These are phyloP conservation scores for Helleia helle DNA, from an alignment of 2,888 invertebrate genomes.

Conservation along the genomic window DNA sequence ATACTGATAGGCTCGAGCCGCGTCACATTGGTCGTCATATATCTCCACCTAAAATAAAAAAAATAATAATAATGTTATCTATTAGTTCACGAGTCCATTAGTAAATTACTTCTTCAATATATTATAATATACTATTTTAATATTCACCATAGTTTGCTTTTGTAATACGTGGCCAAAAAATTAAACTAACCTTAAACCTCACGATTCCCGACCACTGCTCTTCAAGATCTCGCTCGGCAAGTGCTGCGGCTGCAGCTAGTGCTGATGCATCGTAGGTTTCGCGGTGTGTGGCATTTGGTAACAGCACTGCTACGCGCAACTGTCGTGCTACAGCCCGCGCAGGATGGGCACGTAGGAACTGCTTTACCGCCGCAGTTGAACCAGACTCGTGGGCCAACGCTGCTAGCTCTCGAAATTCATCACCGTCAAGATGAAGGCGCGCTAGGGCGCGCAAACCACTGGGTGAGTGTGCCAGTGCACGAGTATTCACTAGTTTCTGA, in stretches of 20 bases:
- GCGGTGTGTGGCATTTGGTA: constrained; percentile 29
- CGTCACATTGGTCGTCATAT: constrained; percentile 45
- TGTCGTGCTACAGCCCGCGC: constrained; percentile 25
- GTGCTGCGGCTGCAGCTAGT: constrained; percentile 40
- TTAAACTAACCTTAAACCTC: constrained; percentile 18
- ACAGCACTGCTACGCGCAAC: constrained; percentile 38
- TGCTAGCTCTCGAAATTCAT: constrained; percentile 30
- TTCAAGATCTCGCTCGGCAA: constrained; percentile 37
- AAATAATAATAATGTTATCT: too few relatives aligned
- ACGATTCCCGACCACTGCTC: constrained; percentile 10
- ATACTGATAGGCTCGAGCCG: constrained; percentile 42
- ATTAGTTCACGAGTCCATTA: too few relatives aligned
- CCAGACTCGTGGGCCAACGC: constrained; percentile 22
- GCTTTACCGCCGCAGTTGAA: constrained; percentile 26
- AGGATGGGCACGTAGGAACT: constrained; percentile 27
- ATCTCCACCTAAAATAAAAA: constrained; percentile 30
- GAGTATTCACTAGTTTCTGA: constrained; percentile 41
- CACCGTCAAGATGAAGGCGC: constrained; percentile 29
- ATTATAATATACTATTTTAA: too few relatives aligned
- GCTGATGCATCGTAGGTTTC: constrained; percentile 32
- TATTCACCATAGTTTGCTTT: neutral
- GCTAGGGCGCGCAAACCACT: constrained; percentile 37
- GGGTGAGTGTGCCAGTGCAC: constrained; percentile 34
- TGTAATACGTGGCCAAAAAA: too few relatives aligned
- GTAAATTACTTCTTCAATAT: too few relatives aligned